phyloP scores from a whole-genome alignment of 2,888 invertebrate species.

The Brenthis ino region DNA sequence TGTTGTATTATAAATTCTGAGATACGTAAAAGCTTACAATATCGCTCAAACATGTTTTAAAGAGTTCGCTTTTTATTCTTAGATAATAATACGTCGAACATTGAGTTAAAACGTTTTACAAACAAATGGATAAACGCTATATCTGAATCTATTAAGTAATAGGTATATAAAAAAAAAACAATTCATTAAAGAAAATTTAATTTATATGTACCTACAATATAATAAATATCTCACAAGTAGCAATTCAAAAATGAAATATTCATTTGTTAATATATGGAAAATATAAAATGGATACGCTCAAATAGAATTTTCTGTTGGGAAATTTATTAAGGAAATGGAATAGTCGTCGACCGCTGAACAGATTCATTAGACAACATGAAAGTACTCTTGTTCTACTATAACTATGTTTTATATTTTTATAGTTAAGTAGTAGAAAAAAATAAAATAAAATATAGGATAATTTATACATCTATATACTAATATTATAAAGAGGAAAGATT shows the following conservation, averaged over 20 bases:
- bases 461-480: too few relatives aligned
- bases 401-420: not conserved
- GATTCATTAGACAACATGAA: conserved; percentile 31
- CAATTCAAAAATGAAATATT: conserved; percentile 1
- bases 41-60: not conserved
- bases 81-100: not conserved
- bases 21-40: not conserved
- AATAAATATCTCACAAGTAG: not conserved
- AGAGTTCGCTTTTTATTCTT: not conserved
- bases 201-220: too few relatives aligned
- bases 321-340: conserved; percentile 51
- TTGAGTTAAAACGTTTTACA: not conserved
- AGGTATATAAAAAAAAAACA: too few relatives aligned
- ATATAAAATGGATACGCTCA: conserved; percentile 1
- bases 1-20: not conserved
- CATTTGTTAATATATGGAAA: conserved; percentile 13
- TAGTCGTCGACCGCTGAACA: conserved; percentile 43
- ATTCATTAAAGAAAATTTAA: too few relatives aligned
- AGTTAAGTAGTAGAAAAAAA: too few relatives aligned
- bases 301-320: conserved; percentile 17
- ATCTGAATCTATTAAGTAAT: too few relatives aligned
- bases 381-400: too few relatives aligned
- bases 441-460: too few relatives aligned
- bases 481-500: too few relatives aligned
- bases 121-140: too few relatives aligned